A percentile compares a stretch with the other conserved stretches of the same genome.
Conservation (phyloP, 2,113 vertebrate species). For the Zapus hudsonius region DNA sequence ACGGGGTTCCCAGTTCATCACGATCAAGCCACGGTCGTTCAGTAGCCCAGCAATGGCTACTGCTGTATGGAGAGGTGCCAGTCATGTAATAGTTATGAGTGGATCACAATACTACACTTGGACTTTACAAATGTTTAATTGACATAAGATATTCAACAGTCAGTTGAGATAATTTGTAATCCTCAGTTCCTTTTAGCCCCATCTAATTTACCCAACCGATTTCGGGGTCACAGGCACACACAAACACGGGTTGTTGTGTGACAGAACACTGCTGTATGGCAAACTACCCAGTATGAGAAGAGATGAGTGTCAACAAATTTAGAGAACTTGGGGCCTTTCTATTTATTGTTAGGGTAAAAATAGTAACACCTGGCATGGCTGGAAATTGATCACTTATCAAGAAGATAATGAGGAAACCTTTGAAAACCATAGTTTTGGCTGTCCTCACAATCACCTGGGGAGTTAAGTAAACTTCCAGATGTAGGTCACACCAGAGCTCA, state of each 20-base stretch:
- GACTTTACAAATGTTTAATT: conserved; percentile 63
- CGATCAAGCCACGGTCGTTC: conserved; percentile 15
- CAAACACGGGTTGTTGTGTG: not conserved
- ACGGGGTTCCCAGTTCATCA: conserved; percentile 45
- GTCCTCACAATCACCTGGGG: not conserved
- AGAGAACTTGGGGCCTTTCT: not conserved
- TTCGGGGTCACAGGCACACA: not conserved
- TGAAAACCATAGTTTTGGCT: not conserved
- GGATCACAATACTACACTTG: conserved; percentile 57
- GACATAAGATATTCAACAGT: conserved; percentile 62
- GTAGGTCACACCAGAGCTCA: not conserved
- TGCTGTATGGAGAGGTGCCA: conserved; percentile 45
- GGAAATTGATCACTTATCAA: not conserved
- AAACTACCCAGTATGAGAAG: not conserved
- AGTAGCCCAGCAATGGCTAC: conserved; percentile 42
- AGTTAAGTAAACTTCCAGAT: not conserved
- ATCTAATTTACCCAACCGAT: conserved; percentile 47
- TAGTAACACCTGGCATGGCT: not conserved
- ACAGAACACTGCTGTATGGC: not conserved
- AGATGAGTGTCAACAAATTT: not conserved
- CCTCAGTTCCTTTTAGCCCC: conserved; percentile 35
- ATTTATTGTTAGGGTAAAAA: conserved; percentile 35
- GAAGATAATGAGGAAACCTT: not conserved
- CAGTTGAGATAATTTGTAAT: conserved; percentile 57
- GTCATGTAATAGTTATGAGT: conserved; percentile 44